phyloP scores from a whole-genome alignment of 2,888 invertebrate genomes.

The Acleris sparsana region DNA sequence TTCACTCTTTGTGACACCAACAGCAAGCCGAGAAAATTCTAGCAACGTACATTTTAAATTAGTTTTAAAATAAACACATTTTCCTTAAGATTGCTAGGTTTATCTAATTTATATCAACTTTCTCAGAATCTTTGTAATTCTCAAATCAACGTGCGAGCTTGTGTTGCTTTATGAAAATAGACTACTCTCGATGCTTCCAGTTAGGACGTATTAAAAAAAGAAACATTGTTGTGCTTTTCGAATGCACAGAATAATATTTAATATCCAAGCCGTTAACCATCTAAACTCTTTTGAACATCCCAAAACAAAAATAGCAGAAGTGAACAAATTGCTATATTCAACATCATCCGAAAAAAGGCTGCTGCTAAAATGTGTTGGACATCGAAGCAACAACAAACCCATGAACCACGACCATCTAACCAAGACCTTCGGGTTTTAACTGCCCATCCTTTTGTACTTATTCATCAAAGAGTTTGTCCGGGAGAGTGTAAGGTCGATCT shows the following conservation, averaged over 20 bases:
- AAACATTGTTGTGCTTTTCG: background rate
- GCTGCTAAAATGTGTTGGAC: conserved; percentile 14
- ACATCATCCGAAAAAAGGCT: conserved; percentile 33
- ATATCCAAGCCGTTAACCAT: conserved; percentile 9
- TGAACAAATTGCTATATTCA: conserved; percentile 3
- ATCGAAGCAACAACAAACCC: conserved; percentile 18
- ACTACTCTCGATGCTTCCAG: too few species aligned
- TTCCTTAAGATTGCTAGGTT: background rate
- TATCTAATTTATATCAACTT: background rate
- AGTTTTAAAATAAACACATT: background rate
- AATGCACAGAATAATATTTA: conserved; percentile 5
- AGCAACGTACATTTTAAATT: background rate
- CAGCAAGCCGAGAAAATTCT: conserved; percentile 6
- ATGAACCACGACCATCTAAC: conserved; percentile 15
- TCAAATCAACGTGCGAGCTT: background rate
- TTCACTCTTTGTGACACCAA: conserved; percentile 2
- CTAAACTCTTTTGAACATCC: conserved; percentile 7
- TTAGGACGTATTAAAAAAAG: background rate
- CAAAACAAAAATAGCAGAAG: conserved; percentile 11
- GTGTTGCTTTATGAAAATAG: background rate
- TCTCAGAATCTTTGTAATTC: background rate
- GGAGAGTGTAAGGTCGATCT: conserved; percentile 58
- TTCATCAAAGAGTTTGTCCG: conserved; percentile 26
- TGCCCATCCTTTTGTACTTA: conserved; percentile 3
- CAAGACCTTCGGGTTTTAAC: conserved; percentile 11